phyloP scores from a whole-genome alignment of 2,888 invertebrate species.

The Himalopsyche tibetana region DNA sequence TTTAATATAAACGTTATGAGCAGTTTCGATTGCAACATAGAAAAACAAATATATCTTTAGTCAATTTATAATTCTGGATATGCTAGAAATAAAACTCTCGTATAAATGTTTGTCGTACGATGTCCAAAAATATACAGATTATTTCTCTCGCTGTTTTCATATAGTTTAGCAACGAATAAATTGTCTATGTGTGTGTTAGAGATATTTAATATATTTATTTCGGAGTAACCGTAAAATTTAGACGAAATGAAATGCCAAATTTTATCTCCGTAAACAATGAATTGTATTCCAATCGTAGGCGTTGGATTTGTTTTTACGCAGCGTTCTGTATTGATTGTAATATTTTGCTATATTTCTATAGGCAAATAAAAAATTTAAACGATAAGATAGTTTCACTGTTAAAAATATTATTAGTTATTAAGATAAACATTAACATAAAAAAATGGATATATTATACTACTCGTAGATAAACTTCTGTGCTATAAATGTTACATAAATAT shows the following conservation, averaged over 20 bases:
- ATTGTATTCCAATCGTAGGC: conserved; percentile 2
- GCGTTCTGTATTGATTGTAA: conserved; percentile 24
- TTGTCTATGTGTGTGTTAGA: conserved; percentile 33
- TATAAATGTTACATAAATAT: conserved; percentile 15
- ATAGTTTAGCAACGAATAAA: conserved; percentile 42
- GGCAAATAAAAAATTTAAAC: conserved; percentile 1
- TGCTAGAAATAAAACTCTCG: conserved; percentile 22
- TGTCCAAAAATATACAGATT: conserved; percentile 24
- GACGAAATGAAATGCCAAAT: conserved; percentile 24
- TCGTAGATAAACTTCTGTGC: background rate
- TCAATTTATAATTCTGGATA: conserved; percentile 36
- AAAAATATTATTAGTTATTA: conserved; percentile 24
- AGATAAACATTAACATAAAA: background rate
- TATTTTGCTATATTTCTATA: conserved; percentile 35
- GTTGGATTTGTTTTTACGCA: conserved; percentile 39
- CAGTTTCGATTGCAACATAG: no score
- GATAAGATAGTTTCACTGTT: conserved; percentile 39
- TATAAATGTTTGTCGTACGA: background rate
- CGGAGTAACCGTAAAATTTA: background rate
- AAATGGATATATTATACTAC: conserved; percentile 27
- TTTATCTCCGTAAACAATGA: conserved; percentile 11
- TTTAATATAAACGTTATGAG: no score
- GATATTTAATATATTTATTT: conserved; percentile 40
- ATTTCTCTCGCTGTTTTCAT: conserved; percentile 32
- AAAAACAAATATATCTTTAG: background rate